phyloP scores from a whole-genome alignment of 2,888 invertebrate genomes.

The Ramazzottius varieornatus region DNA sequence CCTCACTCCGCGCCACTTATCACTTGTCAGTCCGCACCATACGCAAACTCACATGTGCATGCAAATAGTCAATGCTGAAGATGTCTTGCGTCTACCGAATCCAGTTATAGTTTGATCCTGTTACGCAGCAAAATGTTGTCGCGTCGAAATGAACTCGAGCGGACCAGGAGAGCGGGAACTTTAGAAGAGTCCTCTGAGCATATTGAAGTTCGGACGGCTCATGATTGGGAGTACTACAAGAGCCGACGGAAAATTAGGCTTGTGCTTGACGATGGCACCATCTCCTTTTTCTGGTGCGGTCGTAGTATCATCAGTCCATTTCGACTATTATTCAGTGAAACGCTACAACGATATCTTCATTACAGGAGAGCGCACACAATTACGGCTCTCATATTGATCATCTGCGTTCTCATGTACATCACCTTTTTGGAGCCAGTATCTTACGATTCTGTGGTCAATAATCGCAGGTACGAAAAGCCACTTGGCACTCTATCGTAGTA shows the following conservation, averaged over 20 bases:
- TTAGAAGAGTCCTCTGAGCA: neutral
- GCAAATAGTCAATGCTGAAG: too few species aligned
- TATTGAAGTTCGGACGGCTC: slow-evolving; percentile 14
- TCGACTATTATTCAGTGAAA: neutral
- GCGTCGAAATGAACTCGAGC: neutral
- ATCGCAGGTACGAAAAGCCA: slow-evolving; percentile 28
- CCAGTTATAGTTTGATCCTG: too few species aligned
- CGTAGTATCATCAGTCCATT: too few species aligned
- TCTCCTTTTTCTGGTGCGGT: slow-evolving; percentile 27
- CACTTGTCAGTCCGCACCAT: too few species aligned
- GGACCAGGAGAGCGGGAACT: neutral
- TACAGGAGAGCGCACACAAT: slow-evolving; percentile 30
- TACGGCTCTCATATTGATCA: slow-evolving; percentile 25
- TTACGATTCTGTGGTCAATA: slow-evolving; percentile 26
- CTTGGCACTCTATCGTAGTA: too few species aligned
- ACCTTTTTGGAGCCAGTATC: slow-evolving; percentile 24
- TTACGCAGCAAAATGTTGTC: slow-evolving; percentile 2
- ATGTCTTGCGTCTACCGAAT: too few species aligned
- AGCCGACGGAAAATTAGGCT: slow-evolving; percentile 15
- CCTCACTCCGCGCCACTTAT: too few species aligned
- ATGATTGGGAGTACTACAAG: slow-evolving; percentile 24
- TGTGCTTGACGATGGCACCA: slow-evolving; percentile 27
- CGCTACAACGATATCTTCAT: slow-evolving; percentile 10
- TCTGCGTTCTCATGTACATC: slow-evolving; percentile 26
- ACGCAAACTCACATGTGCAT: too few species aligned